Conservation (phyloP, 2,113 vertebrate genomes). For the Pterocles burchelli region DNA sequence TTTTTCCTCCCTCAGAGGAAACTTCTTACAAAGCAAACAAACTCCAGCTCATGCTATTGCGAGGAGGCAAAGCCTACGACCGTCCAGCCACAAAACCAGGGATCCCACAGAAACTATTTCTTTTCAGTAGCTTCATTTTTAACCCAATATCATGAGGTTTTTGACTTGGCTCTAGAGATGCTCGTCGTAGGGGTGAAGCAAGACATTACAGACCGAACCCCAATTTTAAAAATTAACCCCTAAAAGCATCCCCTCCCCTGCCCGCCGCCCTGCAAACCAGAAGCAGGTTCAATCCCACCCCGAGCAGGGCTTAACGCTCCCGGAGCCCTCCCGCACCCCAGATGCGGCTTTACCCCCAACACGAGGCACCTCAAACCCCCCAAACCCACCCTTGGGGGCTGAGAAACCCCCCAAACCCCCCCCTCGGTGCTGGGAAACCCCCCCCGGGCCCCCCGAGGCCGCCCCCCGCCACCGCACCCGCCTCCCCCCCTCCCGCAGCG, state of each 20-base stretch:
- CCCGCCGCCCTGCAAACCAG: rapidly evolving
- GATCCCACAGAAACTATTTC: background rate
- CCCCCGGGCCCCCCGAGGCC: too few species aligned
- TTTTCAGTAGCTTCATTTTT: background rate
- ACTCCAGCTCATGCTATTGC: rapidly evolving
- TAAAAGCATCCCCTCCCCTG: rapidly evolving
- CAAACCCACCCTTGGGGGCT: background rate
- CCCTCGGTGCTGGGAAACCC: background rate
- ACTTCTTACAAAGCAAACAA: background rate
- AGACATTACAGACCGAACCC: rapidly evolving
- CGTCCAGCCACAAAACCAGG: rapidly evolving
- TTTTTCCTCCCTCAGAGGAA: background rate
- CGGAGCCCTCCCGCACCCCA: background rate
- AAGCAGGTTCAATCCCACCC: rapidly evolving
- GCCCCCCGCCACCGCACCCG: too few species aligned
- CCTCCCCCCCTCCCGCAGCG: background rate
- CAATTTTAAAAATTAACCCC: rapidly evolving
- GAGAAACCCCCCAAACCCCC: rapidly evolving
- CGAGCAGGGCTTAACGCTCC: background rate
- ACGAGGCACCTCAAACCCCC: rapidly evolving
- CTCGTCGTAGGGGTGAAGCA: rapidly evolving
- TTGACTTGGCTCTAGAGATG: background rate
- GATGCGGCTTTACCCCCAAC: background rate
- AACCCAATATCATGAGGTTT: rapidly evolving
- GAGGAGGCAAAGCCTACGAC: background rate